phyloP scores from a whole-genome alignment of 2,888 invertebrate genomes.

The Neoscelio sp. region DNA sequence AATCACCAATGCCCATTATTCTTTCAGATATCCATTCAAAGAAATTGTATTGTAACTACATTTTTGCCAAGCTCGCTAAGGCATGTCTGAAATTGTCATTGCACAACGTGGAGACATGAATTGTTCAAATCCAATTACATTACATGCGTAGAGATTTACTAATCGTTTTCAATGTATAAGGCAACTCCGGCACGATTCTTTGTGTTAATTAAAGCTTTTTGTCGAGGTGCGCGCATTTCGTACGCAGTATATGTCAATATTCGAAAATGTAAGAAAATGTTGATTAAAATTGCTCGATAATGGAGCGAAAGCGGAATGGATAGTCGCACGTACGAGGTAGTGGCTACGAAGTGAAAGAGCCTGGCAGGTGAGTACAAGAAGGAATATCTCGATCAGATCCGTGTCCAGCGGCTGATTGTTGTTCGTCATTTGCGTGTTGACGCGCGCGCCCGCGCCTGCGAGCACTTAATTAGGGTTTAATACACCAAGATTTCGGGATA shows the following conservation, averaged over 20 bases:
- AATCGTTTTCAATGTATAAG: conserved; percentile 51
- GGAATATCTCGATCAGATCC: conserved; percentile 62
- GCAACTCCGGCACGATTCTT: conserved; percentile 24
- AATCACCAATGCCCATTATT: too few relatives aligned
- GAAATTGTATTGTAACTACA: too few relatives aligned
- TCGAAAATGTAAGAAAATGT: conserved; percentile 63
- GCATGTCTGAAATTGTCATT: conserved; percentile 41
- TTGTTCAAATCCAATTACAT: conserved; percentile 19
- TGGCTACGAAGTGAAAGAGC: conserved; percentile 61
- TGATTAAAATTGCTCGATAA: conserved; percentile 71
- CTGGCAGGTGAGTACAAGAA: conserved; percentile 53
- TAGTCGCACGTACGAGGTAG: conserved; percentile 66
- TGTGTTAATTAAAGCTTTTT: conserved; percentile 56
- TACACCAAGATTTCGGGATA: conserved; percentile 38
- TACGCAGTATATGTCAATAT: conserved; percentile 43
- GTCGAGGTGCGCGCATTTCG: neutral
- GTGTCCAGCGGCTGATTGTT: conserved; percentile 52
- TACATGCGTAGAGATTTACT: conserved; percentile 54
- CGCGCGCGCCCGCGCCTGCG: conserved; percentile 50
- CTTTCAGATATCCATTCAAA: too few relatives aligned
- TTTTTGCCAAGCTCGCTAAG: too few relatives aligned
- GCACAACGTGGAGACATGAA: neutral
- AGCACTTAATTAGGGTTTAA: conserved; percentile 60
- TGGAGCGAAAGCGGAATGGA: conserved; percentile 74
- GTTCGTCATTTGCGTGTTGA: conserved; percentile 63